A percentile compares a stretch with the other conserved stretches of the same genome.
These are phyloP conservation scores for Drosophila sulfurigaster DNA, from an alignment of 1,140 invertebrate genomes.

Conservation along the genomic window DNA sequence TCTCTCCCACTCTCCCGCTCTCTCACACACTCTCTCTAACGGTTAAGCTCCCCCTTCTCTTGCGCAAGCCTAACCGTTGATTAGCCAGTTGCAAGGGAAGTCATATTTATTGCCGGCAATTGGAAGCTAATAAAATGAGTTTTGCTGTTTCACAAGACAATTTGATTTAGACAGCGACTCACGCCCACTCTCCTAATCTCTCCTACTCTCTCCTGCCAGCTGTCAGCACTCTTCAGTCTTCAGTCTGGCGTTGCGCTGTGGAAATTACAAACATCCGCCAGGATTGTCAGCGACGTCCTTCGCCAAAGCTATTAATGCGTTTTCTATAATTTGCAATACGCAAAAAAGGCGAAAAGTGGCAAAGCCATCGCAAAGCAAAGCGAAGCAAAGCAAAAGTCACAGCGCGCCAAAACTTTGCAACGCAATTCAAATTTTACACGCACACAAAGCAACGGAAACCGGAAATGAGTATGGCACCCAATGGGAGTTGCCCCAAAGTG, in stretches of 20 bases:
- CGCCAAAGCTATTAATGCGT: conserved; percentile 62
- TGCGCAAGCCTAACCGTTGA: conserved; percentile 40
- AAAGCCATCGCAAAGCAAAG: too few relatives aligned
- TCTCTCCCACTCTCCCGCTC: conserved; percentile 1
- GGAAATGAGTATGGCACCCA: conserved; percentile 79
- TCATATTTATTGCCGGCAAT: conserved; percentile 63
- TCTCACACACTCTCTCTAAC: neutral
- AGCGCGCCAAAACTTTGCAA: conserved; percentile 60
- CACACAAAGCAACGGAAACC: conserved; percentile 82
- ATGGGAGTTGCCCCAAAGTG: conserved; percentile 39
- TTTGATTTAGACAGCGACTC: conserved; percentile 62
- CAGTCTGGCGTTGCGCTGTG: conserved; percentile 20
- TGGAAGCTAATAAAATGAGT: conserved; percentile 65
- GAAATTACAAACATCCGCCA: conserved; percentile 77
- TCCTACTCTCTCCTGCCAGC: neutral
- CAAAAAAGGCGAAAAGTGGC: conserved; percentile 45
- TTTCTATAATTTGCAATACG: conserved; percentile 76
- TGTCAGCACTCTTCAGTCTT: neutral
- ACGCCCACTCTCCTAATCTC: conserved; percentile 47
- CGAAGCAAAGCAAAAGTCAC: conserved; percentile 3
- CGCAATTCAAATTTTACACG: conserved; percentile 77
- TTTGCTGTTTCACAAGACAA: conserved; percentile 64
- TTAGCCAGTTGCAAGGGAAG: conserved; percentile 71
- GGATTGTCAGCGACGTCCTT: conserved; percentile 7
- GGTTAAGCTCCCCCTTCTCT: neutral